These are phyloP conservation scores for Protobothrops mucrosquamatus DNA, from an alignment of 2,113 vertebrate species.

Conservation along the genomic window DNA sequence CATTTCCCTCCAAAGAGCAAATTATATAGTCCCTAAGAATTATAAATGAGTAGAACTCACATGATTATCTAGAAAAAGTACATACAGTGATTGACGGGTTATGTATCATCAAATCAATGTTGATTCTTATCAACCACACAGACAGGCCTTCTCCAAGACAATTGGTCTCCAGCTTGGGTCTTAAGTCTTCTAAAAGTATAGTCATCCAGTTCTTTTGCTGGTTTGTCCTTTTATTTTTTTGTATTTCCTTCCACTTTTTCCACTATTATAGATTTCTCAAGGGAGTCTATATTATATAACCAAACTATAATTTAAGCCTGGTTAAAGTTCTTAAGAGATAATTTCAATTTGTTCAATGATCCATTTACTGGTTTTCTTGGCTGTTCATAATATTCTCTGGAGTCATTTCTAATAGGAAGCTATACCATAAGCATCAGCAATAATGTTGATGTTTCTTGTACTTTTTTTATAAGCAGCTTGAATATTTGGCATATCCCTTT, in stretches of 20 bases:
- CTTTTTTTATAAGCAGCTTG: not conserved
- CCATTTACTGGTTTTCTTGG: not conserved
- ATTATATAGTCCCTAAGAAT: not conserved
- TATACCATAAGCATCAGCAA: not conserved
- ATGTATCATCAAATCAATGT: not conserved
- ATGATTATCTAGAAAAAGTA: not conserved
- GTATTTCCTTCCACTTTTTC: not conserved
- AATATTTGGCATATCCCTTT: not conserved
- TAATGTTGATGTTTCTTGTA: not conserved
- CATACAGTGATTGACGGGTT: not conserved
- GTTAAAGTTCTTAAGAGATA: not conserved
- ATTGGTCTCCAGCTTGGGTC: not conserved
- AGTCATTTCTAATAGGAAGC: not conserved
- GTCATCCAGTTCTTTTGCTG: not conserved
- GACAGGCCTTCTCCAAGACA: not conserved
- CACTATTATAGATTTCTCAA: not conserved
- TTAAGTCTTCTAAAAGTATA: not conserved
- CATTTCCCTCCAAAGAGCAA: not conserved
- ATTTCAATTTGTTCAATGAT: not conserved
- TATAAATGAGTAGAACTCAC: not conserved
- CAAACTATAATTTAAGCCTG: not conserved
- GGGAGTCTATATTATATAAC: not conserved
- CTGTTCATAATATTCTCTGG: not conserved
- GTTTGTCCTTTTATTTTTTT: not conserved
- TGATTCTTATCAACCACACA: not conserved